These are phyloP conservation scores for Cataglyphis albicans DNA, from an alignment of 2,888 invertebrate genomes.

Conservation along the genomic window DNA sequence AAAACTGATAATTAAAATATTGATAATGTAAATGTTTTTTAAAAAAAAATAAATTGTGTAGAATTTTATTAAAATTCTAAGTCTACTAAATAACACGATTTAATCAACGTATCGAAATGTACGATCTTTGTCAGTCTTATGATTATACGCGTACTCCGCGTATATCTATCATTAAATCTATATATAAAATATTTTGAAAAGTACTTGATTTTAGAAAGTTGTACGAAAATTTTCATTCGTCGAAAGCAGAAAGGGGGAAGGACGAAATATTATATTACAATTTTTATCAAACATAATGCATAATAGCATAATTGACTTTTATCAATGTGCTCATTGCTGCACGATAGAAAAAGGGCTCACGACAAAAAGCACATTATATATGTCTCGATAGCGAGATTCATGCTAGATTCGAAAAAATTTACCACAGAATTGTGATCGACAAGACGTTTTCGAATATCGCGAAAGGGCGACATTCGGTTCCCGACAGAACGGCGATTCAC, in stretches of 20 bases:
- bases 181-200: slow-evolving; percentile 24
- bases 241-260: neutral
- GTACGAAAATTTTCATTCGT: neutral
- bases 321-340: slow-evolving; percentile 10
- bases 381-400: neutral
- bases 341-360: neutral
- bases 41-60: neutral
- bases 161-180: slow-evolving; percentile 33
- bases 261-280: neutral
- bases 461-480: slow-evolving; percentile 67
- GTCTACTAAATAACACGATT: neutral
- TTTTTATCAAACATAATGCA: slow-evolving; percentile 10
- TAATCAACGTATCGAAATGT: slow-evolving; percentile 25
- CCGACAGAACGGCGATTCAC: slow-evolving; percentile 76
- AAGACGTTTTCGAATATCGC: slow-evolving; percentile 4
- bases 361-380: neutral
- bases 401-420: slow-evolving; percentile 1
- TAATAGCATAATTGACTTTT: slow-evolving; percentile 31
- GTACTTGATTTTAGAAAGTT: slow-evolving; percentile 3
- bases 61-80: slow-evolving; percentile 9
- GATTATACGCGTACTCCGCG: slow-evolving; percentile 17
- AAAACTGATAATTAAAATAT: neutral
- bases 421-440: neutral
- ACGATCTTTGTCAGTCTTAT: slow-evolving; percentile 30
- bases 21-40: neutral